Base-by-base conservation (phyloP, 2,888 invertebrate genomes). In the Eurois occulta region DNA sequence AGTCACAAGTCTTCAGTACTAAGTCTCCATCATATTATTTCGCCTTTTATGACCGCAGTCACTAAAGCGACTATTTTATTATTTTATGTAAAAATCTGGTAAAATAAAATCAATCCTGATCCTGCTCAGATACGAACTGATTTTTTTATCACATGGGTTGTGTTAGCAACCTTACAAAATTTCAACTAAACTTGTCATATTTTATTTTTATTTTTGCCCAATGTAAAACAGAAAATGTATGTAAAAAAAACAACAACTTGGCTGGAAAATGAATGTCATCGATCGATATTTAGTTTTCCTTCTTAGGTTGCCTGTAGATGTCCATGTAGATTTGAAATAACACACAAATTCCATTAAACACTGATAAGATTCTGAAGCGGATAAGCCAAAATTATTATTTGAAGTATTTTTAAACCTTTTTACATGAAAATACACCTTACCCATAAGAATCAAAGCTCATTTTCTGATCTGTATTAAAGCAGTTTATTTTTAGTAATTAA, bases 331-430 rank as follows among this genome's bases (percentile, higher is more conserved):
- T 87, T 86, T 60, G n/a, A 62, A 78, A 80, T 77, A 64, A 71
- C 77, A 70, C 70, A 41, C 41, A 78, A 82, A 86, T 46, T 82
- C 70, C 78, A 88, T 88, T 88, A 83, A 69, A 28, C 16, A 68
- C 41, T 66, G 87, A 88, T 88, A 43, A 88, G 87, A 88, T 87
- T 46, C 32, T 77, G 35, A 74, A 41, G 13, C 24, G 28, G 87
- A 87, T 88, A 76, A 70, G 18, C 16, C 58, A 71, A 68, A 77
- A 74, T 60, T 60, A 64, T 18, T 65, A 21, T 81, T 75, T 60
- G 11, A 66, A 62, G 32, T 41, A 67, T 21, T 62, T 73, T 70
- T n/a, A 3, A 38, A 64, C 41, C 3, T 28, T 4, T 70, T 13
- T 32, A 52, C 11, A 1, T 46, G 10, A 78, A 79, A 72, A 70